Conservation (phyloP, 2,797 vertebrate genomes). For the Phrynocephalus vlangalii region DNA sequence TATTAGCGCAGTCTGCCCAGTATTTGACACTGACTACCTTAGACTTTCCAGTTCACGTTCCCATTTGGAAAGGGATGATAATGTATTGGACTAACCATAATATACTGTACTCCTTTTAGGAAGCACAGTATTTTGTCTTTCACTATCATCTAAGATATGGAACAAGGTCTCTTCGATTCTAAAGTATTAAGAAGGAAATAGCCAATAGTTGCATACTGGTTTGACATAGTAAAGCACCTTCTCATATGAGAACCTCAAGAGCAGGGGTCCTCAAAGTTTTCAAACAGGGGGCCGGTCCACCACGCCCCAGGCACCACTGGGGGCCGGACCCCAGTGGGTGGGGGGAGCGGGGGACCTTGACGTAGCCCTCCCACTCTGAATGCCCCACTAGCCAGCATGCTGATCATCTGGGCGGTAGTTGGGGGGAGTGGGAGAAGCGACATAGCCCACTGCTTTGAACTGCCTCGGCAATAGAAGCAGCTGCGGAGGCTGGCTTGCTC, state of each 20-base stretch:
- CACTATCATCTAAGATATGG: background rate
- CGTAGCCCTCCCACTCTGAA: too few relatives aligned
- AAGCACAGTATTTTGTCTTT: background rate
- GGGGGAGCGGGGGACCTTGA: too few relatives aligned
- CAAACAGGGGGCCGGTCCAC: too few relatives aligned
- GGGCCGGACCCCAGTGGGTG: too few relatives aligned
- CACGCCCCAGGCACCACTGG: too few relatives aligned
- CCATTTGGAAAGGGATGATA: background rate
- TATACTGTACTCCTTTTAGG: background rate
- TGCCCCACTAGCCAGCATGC: too few relatives aligned
- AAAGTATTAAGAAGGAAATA: background rate
- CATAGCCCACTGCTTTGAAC: too few relatives aligned
- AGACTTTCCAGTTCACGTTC: background rate
- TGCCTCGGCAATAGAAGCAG: too few relatives aligned
- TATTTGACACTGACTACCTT: background rate
- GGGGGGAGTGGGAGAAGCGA: too few relatives aligned
- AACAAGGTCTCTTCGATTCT: background rate
- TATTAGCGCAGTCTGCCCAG: background rate
- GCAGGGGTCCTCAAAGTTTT: too few relatives aligned
- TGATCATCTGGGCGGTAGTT: too few relatives aligned
- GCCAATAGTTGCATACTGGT: background rate
- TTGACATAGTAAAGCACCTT: background rate
- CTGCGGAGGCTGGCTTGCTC: too few relatives aligned
- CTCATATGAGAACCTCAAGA: background rate
- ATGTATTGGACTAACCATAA: background rate